Conservation (phyloP, 2,888 invertebrate genomes). For the Charanyca ferruginea region DNA sequence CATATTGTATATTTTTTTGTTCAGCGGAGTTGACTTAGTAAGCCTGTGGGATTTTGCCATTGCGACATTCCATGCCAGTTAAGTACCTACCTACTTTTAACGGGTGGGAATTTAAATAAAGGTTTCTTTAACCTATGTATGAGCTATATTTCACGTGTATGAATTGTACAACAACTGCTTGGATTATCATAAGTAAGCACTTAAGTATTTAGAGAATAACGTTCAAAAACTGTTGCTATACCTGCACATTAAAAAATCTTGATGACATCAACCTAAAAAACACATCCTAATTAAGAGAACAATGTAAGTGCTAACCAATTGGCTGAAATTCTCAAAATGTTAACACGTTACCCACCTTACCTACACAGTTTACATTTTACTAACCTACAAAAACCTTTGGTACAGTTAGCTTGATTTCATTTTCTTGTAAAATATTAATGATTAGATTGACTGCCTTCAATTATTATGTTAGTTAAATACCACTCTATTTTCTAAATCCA, state of each 20-base stretch:
- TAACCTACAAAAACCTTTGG: no score
- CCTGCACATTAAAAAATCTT: background rate
- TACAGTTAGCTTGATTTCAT: background rate
- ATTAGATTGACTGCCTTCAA: no score
- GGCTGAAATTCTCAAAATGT: background rate
- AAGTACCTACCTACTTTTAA: conserved; percentile 75
- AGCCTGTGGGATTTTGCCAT: conserved; percentile 83
- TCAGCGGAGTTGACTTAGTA: conserved; percentile 81
- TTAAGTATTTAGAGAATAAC: background rate
- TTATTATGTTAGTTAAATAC: no score
- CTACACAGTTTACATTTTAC: background rate
- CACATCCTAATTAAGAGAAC: background rate
- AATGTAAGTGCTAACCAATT: background rate
- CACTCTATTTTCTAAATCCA: no score
- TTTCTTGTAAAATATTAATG: background rate
- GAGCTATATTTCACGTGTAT: conserved; percentile 42
- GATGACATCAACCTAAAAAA: background rate
- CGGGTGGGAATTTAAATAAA: conserved; percentile 73
- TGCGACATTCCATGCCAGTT: conserved; percentile 76
- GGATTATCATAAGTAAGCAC: background rate
- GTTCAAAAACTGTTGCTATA: background rate
- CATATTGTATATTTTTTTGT: conserved; percentile 80
- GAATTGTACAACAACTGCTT: conserved; percentile 4
- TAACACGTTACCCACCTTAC: background rate
- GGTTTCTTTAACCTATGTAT: conserved; percentile 63